phyloP scores from a whole-genome alignment of 2,113 vertebrate genomes.

The Glaucomys volans region DNA sequence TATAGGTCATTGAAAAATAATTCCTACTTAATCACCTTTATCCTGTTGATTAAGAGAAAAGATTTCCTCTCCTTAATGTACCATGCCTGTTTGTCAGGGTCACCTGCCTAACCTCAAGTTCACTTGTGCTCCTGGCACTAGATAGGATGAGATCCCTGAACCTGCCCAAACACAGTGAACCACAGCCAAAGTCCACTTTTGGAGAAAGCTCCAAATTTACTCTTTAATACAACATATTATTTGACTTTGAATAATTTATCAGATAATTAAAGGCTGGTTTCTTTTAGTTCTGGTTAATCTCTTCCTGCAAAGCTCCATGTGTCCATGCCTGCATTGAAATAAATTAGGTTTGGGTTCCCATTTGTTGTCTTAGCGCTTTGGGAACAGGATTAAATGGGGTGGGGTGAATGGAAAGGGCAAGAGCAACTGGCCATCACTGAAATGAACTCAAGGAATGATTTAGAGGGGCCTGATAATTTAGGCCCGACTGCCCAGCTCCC shows the following conservation, averaged over 20 bases:
- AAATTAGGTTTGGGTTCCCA: slow-evolving; percentile 19
- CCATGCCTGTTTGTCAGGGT: slow-evolving; percentile 35
- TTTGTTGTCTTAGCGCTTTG: slow-evolving; percentile 16
- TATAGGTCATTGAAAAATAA: slow-evolving; percentile 88
- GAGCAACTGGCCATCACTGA: background rate
- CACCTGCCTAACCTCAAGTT: slow-evolving; percentile 54
- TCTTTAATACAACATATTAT: background rate
- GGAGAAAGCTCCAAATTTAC: background rate
- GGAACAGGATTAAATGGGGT: background rate
- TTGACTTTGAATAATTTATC: slow-evolving; percentile 57
- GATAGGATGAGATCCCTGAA: background rate
- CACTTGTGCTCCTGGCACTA: background rate
- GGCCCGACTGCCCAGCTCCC: background rate
- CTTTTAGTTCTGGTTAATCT: slow-evolving; percentile 2
- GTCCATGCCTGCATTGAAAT: slow-evolving; percentile 28
- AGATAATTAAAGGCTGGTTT: slow-evolving; percentile 48
- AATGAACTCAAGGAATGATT: background rate
- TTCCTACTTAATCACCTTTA: slow-evolving; percentile 86
- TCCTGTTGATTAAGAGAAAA: slow-evolving; percentile 77
- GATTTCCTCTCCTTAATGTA: slow-evolving; percentile 61
- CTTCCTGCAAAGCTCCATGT: slow-evolving; percentile 3
- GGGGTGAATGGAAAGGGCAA: background rate
- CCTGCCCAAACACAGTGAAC: background rate
- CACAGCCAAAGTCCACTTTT: background rate
- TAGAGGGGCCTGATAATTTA: background rate